Conservation (phyloP, 2,113 vertebrate species). For the Actenoides lindsayi region DNA sequence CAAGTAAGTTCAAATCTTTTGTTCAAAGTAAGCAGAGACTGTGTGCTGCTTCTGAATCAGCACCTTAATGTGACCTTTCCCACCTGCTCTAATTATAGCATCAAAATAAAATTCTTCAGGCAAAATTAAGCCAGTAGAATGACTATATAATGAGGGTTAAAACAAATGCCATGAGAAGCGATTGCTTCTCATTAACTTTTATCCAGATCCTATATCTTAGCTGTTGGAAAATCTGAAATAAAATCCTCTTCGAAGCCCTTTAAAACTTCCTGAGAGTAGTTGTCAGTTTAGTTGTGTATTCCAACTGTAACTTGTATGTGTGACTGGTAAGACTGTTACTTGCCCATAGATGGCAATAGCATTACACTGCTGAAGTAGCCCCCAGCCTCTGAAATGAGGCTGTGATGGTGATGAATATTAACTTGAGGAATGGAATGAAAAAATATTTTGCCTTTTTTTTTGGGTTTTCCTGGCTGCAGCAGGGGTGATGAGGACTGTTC, state of each 20-base stretch:
- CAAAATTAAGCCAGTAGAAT: background rate
- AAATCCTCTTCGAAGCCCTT: background rate
- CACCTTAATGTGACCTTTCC: background rate
- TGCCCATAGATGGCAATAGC: slow-evolving; percentile 60
- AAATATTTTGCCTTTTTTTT: background rate
- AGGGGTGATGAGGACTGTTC: background rate
- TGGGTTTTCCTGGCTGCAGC: background rate
- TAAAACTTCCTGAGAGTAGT: background rate
- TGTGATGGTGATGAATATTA: background rate
- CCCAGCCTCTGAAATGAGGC: background rate
- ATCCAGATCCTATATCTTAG: background rate
- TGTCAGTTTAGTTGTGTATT: background rate
- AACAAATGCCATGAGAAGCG: background rate
- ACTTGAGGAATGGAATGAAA: background rate
- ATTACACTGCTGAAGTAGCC: slow-evolving; percentile 3
- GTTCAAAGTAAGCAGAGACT: background rate
- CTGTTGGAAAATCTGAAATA: background rate
- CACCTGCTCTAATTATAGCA: background rate
- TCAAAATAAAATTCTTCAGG: background rate
- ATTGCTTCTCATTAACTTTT: background rate
- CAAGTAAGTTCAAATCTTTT: background rate
- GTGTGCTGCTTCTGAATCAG: background rate
- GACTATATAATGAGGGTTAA: background rate
- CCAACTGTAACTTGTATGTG: background rate
- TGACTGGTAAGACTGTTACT: background rate